Conservation (phyloP, 2,888 invertebrate genomes). For the Dioctria rufipes region DNA sequence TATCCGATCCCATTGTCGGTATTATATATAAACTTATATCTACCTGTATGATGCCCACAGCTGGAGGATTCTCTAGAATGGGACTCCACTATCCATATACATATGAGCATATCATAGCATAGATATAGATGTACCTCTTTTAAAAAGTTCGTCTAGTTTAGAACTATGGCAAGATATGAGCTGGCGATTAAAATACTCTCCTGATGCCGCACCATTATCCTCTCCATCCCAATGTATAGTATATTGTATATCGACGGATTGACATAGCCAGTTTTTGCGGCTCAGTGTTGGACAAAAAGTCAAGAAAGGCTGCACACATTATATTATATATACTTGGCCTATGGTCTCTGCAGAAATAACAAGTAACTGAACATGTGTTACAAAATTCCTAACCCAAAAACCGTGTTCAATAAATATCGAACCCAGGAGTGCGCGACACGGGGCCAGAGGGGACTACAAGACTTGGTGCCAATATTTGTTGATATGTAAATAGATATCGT, state of each 20-base stretch:
- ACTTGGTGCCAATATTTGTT: constrained; percentile 45
- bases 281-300: background rate
- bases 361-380: constrained; percentile 55
- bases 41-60: background rate
- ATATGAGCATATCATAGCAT: no score
- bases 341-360: constrained; percentile 45
- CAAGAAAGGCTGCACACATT: background rate
- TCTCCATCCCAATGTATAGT: no score
- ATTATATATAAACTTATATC: constrained; percentile 1
- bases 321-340: constrained; percentile 7
- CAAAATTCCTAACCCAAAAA: constrained; percentile 61
- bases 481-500: constrained; percentile 53
- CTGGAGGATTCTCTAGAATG: constrained; percentile 18
- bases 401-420: constrained; percentile 62
- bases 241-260: background rate
- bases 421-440: constrained; percentile 44
- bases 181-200: constrained; percentile 39
- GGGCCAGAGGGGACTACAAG: constrained; percentile 31
- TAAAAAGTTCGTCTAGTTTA: constrained; percentile 3
- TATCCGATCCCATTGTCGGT: constrained; percentile 27
- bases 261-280: background rate
- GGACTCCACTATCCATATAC: no score
- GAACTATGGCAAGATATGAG: constrained; percentile 36
- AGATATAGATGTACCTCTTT: constrained; percentile 3
- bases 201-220: background rate